Conservation (phyloP, 2,888 invertebrate genomes). For the Synanthedon andrenaeformis region DNA sequence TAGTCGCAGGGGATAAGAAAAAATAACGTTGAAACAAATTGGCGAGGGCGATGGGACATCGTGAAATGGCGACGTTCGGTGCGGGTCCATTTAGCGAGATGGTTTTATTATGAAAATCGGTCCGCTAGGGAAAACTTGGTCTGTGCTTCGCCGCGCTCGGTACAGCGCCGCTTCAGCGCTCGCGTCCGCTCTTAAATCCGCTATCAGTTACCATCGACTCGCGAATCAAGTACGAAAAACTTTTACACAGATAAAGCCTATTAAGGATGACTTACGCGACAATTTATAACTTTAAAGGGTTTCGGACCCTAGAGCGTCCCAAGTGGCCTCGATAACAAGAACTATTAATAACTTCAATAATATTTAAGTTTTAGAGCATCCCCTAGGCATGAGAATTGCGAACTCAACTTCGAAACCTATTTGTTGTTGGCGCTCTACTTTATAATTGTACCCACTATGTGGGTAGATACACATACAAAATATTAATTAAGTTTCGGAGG, state of each 20-base stretch:
- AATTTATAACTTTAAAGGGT: constrained; percentile 6
- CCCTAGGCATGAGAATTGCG: neutral
- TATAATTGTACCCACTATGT: too few relatives aligned
- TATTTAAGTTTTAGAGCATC: neutral
- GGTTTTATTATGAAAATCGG: constrained; percentile 59
- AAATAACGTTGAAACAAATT: constrained; percentile 36
- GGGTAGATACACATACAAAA: too few relatives aligned
- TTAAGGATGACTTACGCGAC: constrained; percentile 4
- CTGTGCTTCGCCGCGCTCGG: constrained; percentile 6
- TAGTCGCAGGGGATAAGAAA: constrained; percentile 14
- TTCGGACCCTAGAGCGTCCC: neutral
- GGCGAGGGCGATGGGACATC: constrained; percentile 25
- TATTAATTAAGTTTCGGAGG: too few relatives aligned
- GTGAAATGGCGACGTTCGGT: constrained; percentile 26
- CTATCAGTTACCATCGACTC: neutral
- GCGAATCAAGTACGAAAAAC: neutral
- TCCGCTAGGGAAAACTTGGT: constrained; percentile 20
- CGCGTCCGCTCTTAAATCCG: neutral
- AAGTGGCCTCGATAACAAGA: neutral
- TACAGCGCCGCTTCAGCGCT: constrained; percentile 5
- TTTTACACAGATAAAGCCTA: constrained; percentile 4
- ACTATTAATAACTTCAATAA: neutral
- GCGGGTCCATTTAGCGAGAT: constrained; percentile 45
- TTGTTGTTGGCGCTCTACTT: neutral
- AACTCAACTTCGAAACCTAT: neutral